Evolutionary conservation across 2,888 invertebrate genomes (phyloP), one percentile per base, ranked within the genome.

Genomic region (Orthonychiurus folsomi): DNA sequence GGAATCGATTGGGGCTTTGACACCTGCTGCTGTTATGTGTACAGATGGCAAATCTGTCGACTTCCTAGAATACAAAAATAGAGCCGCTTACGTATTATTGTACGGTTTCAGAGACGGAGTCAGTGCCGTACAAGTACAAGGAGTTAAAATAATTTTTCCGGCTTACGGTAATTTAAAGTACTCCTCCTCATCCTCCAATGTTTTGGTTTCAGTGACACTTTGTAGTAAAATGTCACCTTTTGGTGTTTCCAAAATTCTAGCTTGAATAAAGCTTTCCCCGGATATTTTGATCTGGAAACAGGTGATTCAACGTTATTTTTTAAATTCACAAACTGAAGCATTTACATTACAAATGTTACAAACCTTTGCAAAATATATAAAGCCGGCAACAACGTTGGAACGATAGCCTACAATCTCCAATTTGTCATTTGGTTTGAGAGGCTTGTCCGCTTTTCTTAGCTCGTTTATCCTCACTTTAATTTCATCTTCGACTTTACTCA

Each of bases 311-410:
- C 48, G 48, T 48, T n/a, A n/a, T n/a, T n/a, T n/a, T n/a, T n/a
- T n/a, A n/a, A n/a, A n/a, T n/a, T n/a, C n/a, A n/a, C n/a, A n/a
- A n/a, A n/a, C n/a, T n/a, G n/a, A n/a, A n/a, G n/a, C n/a, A n/a
- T 9, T 37, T 37, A 37, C 37, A 37, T 52, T 52, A 59, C n/a
- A n/a, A n/a, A n/a, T n/a, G n/a, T n/a, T n/a, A n/a, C n/a, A n/a
- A n/a, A n/a, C 59, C 59, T 59, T 59, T 50, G 59, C 59, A 25
- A 50, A 59, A 27, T 59, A 59, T 24, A 59, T 50, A 37, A 24
- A 59, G 3, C 59, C 59, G 21, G 23, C 15, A 2, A 59, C 59
- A 23, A 59, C 26, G 50, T 23, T 59, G 37, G 37, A 20, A n/a
- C 59, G 59, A 25, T 59, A 59, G 9, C 59, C 59, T 9, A 59